Evolutionary conservation across 2,888 invertebrate genomes (phyloP), one percentile per base, ranked within the genome.

Genomic region (Patella caerulea): DNA sequence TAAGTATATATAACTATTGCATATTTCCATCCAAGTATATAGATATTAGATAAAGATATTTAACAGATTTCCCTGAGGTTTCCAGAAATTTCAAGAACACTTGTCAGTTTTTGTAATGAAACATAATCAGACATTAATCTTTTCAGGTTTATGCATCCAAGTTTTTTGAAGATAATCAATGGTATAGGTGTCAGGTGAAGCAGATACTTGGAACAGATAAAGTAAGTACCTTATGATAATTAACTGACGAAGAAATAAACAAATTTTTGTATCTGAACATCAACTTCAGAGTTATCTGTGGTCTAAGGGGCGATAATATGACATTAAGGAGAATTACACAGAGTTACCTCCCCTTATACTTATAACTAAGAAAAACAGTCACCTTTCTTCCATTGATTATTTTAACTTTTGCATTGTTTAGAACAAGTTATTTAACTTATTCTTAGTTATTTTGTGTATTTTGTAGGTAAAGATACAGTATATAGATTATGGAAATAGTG

Each of bases 401-500:
- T 34, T 34, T 65, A 12, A 45, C 65, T n/a, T 69, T 34, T n/a
- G 54, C 52, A 19, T 34, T 17, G 14, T 19, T 71, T 3, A n/a
- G 52, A 17, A n/a, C 53, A n/a, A 19, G 17, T n/a, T 55, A 29
- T 29, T 4, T 56, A 17, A 34, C 15, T 73, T 45, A 56, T 7
- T 19, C 14, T 19, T 0, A 52, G 34, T 11, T 71, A 45, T 71
- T n/a, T 29, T 53, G 45, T 75, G 2, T 1, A 71, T 19, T 76
- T 83, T 81, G 29, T 84, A 89, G 89, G 83, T 85, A 29, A 87
- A 86, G 79, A 88, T 90, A 17, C 88, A 86, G 83, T 90, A 87
- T 74, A 83, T 90, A 71, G 90, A 90, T 81, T 90, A 86, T 81
- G 90, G 90, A 0, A 90, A 90, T 80, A 84, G 83, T 65, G 90